Evolutionary conservation across 1,140 invertebrate genomes (phyloP).

Genomic region (Carcinoscorpius rotundicauda): DNA sequence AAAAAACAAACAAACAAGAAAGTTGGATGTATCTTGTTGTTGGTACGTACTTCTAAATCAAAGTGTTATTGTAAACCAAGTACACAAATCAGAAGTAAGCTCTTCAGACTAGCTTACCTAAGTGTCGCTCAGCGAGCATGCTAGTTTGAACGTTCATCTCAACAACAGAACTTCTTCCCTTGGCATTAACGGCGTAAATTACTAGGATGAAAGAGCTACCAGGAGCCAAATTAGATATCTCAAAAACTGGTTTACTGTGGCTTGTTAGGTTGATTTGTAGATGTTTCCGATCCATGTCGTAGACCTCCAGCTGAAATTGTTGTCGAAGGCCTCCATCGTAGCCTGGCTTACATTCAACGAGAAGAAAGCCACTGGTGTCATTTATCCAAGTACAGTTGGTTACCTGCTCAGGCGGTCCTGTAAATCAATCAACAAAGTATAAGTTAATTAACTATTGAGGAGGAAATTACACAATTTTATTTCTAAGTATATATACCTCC

Average conservation of each 20-base stretch:
- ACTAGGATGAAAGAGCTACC: slow-evolving; percentile 61
- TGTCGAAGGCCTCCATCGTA: slow-evolving; percentile 67
- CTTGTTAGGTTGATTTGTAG: slow-evolving; percentile 26
- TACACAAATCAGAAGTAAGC: no score
- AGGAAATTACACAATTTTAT: no score
- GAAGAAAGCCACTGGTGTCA: slow-evolving; percentile 36
- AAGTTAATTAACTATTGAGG: no score
- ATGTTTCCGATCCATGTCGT: slow-evolving; percentile 42
- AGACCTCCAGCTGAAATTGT: slow-evolving; percentile 65
- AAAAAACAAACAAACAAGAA: no score
- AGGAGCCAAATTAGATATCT: slow-evolving; percentile 51
- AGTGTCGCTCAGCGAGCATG: no score
- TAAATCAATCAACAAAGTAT: background rate
- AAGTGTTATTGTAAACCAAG: no score
- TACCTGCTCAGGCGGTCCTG: slow-evolving; percentile 29
- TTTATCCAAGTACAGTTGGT: slow-evolving; percentile 25
- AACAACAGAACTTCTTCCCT: slow-evolving; percentile 65
- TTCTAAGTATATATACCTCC: no score
- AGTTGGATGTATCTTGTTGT: no score
- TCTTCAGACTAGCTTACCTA: no score
- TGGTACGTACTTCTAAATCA: no score
- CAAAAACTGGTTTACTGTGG: slow-evolving; percentile 25
- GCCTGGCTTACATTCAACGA: slow-evolving; percentile 59
- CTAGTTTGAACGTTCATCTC: slow-evolving; percentile 9
- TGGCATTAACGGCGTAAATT: slow-evolving; percentile 72